Evolutionary conservation across 2,888 invertebrate genomes (phyloP), one percentile per base, ranked within the genome.

Genomic region (Macrosoma leucophasiata): DNA sequence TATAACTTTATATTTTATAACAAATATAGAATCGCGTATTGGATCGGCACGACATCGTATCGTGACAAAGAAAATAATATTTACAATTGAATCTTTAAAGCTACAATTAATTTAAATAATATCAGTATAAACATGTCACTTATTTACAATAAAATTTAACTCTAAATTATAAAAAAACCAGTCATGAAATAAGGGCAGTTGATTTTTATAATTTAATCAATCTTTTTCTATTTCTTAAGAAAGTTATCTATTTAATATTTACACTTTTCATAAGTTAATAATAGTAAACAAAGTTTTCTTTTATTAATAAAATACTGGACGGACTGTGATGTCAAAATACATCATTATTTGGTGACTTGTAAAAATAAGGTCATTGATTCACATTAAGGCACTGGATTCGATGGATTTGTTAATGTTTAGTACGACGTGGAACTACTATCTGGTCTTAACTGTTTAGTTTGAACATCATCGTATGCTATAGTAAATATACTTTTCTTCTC

Each of bases 401-500:
- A 47, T 40, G 38, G 38, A 39, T 44, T 29, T 39, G 34, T 13
- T 37, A 34, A 20, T 29, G 30, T 50, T 62, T 54, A 84, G 52
- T 84, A 82, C 15, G 91, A 91, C 23, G 93, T 91, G 4, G 92
- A 90, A 53, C 91, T 91, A 64, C 92, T 94, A 46, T 93, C 93
- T 10, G 93, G 90, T 56, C 92, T 81, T 33, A 95, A 81, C 60
- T 93, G 92, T 57, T 91, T 91, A 1, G 94, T 95, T 48, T 94
- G 92, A 55, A 96, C 93, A 58, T 95, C 95, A 58, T 93, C 94
- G 62, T 96, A 96, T 1, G 95, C 95, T 48, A 96, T 96, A 4
- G 95, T 95, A 60, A 96, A 96, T 14, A 96, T 91, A 62, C 95
- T 96, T 63, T 96, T 95, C 78, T 96, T 96, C 57, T 95, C 95